Evolutionary conservation across 2,888 invertebrate genomes (phyloP).

Genomic region (Caradrina clavipalpis): DNA sequence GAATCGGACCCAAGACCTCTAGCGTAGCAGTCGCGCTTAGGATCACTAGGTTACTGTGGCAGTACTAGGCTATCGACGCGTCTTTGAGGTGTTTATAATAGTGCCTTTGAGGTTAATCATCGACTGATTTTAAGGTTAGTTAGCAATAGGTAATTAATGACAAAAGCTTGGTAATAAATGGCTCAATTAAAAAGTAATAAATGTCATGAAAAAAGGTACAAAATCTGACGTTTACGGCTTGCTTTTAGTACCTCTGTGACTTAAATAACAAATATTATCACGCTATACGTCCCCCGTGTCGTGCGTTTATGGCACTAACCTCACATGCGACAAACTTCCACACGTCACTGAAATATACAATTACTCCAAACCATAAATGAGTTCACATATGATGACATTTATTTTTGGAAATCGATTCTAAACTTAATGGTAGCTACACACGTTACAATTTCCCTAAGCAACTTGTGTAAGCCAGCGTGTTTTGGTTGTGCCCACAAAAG

Average conservation of each 20-base stretch:
- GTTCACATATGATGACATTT: no score
- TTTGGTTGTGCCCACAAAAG: no score
- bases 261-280: conserved; percentile 31
- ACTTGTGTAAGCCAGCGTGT: no score
- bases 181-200: conserved; percentile 25
- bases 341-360: not conserved
- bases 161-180: not conserved
- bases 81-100: conserved; percentile 1
- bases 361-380: not conserved
- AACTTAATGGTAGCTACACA: no score
- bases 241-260: conserved; percentile 1
- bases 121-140: not conserved
- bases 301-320: not conserved
- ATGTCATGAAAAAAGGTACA: conserved; percentile 6
- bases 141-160: not conserved
- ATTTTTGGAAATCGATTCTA: no score
- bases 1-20: no score
- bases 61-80: no score
- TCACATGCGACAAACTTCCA: not conserved
- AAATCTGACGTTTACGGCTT: conserved; percentile 4
- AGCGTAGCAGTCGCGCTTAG: no score
- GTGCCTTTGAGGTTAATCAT: not conserved
- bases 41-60: no score
- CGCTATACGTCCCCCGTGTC: not conserved
- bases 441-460: no score